Conservation (phyloP, 2,888 invertebrate genomes). For the Digitonthophagus gazella region DNA sequence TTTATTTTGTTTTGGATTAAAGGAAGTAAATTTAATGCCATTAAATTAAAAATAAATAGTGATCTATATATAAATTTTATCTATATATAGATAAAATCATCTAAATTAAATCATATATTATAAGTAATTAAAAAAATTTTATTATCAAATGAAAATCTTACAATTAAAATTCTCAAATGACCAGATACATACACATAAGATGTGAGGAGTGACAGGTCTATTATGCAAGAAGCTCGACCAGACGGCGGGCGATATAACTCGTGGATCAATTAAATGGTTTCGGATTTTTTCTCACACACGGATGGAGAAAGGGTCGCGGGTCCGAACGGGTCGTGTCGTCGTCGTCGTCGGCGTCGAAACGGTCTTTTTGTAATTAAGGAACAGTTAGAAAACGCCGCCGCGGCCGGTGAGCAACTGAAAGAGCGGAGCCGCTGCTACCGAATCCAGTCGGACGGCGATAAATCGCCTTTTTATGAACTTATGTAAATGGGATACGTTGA, state of each 20-base stretch:
- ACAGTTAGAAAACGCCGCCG: conserved; percentile 42
- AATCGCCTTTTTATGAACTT: conserved; percentile 47
- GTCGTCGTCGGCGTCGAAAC: neutral
- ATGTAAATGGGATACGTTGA: conserved; percentile 33
- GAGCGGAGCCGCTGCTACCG: conserved; percentile 43
- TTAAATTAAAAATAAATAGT: too few relatives aligned
- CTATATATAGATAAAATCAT: too few relatives aligned
- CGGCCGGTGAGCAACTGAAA: conserved; percentile 34
- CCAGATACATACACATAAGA: too few relatives aligned
- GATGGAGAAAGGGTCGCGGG: neutral
- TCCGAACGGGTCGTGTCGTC: neutral
- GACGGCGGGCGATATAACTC: conserved; percentile 27
- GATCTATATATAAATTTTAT: too few relatives aligned
- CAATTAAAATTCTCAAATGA: too few relatives aligned
- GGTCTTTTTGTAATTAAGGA: conserved; percentile 39
- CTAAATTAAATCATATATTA: too few relatives aligned
- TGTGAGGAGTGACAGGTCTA: too few relatives aligned
- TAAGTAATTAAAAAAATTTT: too few relatives aligned
- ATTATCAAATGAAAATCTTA: too few relatives aligned
- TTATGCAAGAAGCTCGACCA: neutral
- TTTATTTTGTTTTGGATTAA: too few relatives aligned
- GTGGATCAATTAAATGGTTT: conserved; percentile 26
- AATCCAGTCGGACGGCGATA: conserved; percentile 50
- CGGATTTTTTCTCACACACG: neutral
- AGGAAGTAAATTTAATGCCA: too few relatives aligned